Evolutionary conservation across 2,113 vertebrate species (phyloP).

Genomic region (Ahaetulla prasina): DNA sequence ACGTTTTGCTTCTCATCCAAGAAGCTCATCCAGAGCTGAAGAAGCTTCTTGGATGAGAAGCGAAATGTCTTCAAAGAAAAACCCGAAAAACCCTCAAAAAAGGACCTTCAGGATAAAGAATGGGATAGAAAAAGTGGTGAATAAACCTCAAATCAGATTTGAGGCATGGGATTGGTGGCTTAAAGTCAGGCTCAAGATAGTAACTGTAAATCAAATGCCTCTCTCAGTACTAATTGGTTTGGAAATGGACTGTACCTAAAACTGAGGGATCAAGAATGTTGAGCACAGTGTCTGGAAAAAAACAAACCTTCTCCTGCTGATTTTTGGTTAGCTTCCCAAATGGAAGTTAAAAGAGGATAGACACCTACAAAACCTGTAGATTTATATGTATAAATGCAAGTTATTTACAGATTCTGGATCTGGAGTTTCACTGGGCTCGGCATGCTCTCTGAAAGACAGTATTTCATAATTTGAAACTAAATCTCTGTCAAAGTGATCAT

Average conservation of each 20-base stretch:
- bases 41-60: no score
- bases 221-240: not conserved
- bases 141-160: not conserved
- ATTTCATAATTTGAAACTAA: not conserved
- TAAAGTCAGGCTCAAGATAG: not conserved
- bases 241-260: not conserved
- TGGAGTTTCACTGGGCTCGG: not conserved
- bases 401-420: not conserved
- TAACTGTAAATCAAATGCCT: not conserved
- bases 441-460: not conserved
- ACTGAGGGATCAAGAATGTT: not conserved
- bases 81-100: no score
- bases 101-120: not conserved
- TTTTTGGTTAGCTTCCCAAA: not conserved
- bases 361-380: not conserved
- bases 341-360: not conserved
- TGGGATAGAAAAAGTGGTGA: not conserved
- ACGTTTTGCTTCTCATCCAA: no score
- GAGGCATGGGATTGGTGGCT: not conserved
- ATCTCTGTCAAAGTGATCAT: not conserved
- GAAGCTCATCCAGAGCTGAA: no score
- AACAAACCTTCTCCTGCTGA: not conserved
- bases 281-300: not conserved
- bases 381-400: not conserved
- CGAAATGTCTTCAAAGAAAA: no score